Base-by-base conservation (phyloP, 2,888 invertebrate genomes). In the Linnaemya vulpina region DNA sequence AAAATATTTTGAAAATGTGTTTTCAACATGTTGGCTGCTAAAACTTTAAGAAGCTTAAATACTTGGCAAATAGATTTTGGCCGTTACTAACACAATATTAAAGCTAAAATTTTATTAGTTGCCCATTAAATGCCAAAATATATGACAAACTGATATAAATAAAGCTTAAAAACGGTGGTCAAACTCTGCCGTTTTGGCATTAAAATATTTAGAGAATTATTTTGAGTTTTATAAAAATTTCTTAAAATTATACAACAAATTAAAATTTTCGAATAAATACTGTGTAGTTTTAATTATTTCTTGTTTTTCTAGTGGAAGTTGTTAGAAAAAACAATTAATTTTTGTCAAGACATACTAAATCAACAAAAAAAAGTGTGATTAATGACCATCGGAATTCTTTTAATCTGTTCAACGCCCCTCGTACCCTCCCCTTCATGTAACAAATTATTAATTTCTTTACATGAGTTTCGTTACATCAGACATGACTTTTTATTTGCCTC, bases 31-130 rank as follows among this genome's bases (percentile, higher is more conserved):
- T 65, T 46, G 49, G 5, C 46, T 51, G 38, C 20, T 76, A 49
- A 67, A 67, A 76, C 76, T n/a, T 67, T 76, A 76, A 76, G 76
- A 76, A 55, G 67, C 76, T 76, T 76, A 76, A 55, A 17, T 46
- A 51, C 38, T 68, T 68, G 25, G 49, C 49, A 43, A 25, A 15
- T 30, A 30, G 17, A 49, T 67, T 73, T 73, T 60, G 25, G 1
- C 55, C 38, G 43, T 55, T 55, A 53, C 30, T n/a, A 65, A 43
- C 46, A 43, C 46, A 58, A 55, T 30, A 30, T 58, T 51, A 10
- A 51, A 51, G 51, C 25, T 55, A 25, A 25, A 25, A 55, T 60
- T 35, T 35, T 60, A 55, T 30, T 55, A 55, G 46, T 46, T 43
- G 11, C 7, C 25, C 11, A 11, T 15, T 25, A 25, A 55, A 25